phyloP scores from a whole-genome alignment of 2,888 invertebrate genomes.

The Agriotes lineatus region DNA sequence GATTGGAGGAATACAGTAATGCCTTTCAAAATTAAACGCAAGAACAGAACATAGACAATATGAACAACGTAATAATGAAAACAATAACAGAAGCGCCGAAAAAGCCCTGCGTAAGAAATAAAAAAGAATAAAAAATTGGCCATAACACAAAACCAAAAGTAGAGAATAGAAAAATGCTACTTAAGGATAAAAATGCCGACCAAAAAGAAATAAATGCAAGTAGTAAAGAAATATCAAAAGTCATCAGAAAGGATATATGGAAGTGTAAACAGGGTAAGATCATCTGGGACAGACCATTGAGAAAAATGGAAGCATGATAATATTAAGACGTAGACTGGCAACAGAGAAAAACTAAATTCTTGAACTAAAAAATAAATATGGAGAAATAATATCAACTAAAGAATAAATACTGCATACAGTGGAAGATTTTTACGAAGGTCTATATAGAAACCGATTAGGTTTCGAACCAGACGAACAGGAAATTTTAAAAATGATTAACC shows the following conservation, averaged over 20 bases:
- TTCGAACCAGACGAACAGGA: not conserved
- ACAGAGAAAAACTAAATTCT: constrained; percentile 10
- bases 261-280: not conserved
- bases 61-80: not conserved
- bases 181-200: not conserved
- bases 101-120: not conserved
- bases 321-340: constrained; percentile 2
- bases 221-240: constrained; percentile 14
- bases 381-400: constrained; percentile 6
- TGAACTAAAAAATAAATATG: constrained; percentile 15
- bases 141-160: constrained; percentile 1
- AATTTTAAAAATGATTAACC: not conserved
- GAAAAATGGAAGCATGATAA: constrained; percentile 19
- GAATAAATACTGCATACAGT: not conserved
- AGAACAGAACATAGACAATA: not conserved
- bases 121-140: constrained; percentile 18
- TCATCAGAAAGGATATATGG: constrained; percentile 16
- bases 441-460: not conserved
- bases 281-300: constrained; percentile 24
- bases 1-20: too few species aligned
- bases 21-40: too few species aligned
- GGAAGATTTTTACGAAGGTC: not conserved
- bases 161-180: constrained; percentile 8
- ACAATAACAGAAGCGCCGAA: constrained; percentile 10
- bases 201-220: constrained; percentile 3